phyloP scores from a whole-genome alignment of 2,113 vertebrate genomes.

The human (Homo sapiens) region DNA sequence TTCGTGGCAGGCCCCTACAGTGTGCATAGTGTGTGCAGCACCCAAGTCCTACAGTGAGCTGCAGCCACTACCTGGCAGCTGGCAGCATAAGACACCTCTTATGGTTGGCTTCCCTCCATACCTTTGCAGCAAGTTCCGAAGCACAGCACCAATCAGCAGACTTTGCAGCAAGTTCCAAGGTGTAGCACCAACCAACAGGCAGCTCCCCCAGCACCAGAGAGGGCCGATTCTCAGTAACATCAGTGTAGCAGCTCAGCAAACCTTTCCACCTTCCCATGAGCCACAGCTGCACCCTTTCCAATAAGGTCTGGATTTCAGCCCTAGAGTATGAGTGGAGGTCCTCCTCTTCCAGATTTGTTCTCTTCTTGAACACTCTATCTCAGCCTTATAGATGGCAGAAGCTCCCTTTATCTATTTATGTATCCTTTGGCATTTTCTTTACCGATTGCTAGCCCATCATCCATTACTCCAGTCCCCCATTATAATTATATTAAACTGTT shows the following conservation, averaged over 20 bases:
- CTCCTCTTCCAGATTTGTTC: neutral
- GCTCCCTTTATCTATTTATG: neutral
- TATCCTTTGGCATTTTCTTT: neutral
- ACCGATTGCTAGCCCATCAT: neutral
- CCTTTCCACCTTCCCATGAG: neutral
- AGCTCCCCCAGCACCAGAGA: neutral
- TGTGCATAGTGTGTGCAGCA: neutral
- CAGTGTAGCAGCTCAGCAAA: neutral
- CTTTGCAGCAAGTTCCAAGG: neutral
- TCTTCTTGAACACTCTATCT: neutral
- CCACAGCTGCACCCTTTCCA: neutral
- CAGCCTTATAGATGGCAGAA: neutral
- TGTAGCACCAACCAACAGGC: neutral
- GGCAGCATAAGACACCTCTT: too few relatives aligned
- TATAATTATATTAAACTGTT: neutral
- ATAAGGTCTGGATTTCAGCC: neutral
- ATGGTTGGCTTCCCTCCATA: neutral
- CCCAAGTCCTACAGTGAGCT: neutral
- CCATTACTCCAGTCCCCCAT: neutral
- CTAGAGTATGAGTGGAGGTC: too few relatives aligned
- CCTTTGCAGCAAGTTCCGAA: neutral
- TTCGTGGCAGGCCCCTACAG: fast-evolving
- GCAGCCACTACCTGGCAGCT: neutral
- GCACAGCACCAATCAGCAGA: neutral
- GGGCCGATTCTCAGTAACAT: neutral